Conservation (phyloP, 1,140 invertebrate genomes). For the Argopecten irradians region DNA sequence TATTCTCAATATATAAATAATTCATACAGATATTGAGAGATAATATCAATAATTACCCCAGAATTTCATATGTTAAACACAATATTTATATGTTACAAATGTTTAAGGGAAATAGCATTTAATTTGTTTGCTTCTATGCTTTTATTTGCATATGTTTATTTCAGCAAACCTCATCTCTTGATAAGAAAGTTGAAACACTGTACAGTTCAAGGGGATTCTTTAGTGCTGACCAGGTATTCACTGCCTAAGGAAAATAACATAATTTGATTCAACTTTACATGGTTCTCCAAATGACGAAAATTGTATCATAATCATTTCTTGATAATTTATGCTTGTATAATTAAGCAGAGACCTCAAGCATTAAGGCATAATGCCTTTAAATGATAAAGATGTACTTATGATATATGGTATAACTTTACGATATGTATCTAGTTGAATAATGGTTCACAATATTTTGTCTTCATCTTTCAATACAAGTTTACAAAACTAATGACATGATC, state of each 20-base stretch:
- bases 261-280: constrained; percentile 19
- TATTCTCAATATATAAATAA: neutral
- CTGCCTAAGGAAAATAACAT: neutral
- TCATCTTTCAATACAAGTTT: neutral
- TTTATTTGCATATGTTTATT: constrained; percentile 41
- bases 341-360: too few relatives aligned
- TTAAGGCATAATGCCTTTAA: too few relatives aligned
- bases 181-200: constrained; percentile 71
- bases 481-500: neutral
- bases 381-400: neutral
- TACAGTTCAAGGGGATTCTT: constrained; percentile 70
- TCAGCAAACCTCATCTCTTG: constrained; percentile 69
- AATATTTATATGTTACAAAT: neutral
- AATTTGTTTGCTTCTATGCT: neutral
- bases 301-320: neutral
- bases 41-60: neutral
- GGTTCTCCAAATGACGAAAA: constrained; percentile 26
- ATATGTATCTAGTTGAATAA: neutral
- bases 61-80: neutral
- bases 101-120: neutral
- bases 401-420: neutral
- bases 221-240: constrained; percentile 68
- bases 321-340: too few relatives aligned
- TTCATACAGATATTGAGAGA: neutral
- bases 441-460: neutral